Conservation (phyloP, 2,888 invertebrate genomes). For the Ennomos erosarius region DNA sequence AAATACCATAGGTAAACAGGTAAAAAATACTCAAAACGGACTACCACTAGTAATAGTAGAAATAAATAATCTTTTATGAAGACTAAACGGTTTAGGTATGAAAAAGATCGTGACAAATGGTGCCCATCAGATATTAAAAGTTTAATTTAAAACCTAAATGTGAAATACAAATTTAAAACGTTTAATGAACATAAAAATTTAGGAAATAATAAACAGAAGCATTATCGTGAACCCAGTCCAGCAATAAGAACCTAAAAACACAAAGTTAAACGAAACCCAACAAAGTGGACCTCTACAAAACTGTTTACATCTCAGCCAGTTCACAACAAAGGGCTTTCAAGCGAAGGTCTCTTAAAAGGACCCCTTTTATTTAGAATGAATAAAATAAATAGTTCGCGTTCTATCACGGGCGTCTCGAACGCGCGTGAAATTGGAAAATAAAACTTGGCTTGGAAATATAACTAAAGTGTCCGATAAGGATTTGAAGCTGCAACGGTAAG, state of each 20-base stretch:
- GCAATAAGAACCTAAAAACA: slow-evolving; percentile 26
- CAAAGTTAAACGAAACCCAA: slow-evolving; percentile 37
- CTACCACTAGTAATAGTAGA: too few species aligned
- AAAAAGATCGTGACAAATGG: too few species aligned
- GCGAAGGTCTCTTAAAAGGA: slow-evolving; percentile 44
- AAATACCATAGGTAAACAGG: too few species aligned
- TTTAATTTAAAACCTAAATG: too few species aligned
- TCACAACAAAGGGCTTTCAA: slow-evolving; percentile 52
- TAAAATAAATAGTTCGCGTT: slow-evolving; percentile 66
- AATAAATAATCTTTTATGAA: too few species aligned
- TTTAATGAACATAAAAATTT: too few species aligned
- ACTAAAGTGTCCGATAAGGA: slow-evolving; percentile 8
- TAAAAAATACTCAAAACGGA: too few species aligned
- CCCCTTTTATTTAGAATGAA: slow-evolving; percentile 57
- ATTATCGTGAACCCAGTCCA: slow-evolving; percentile 4
- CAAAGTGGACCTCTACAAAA: slow-evolving; percentile 31
- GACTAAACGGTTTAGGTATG: too few species aligned
- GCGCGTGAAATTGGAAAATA: slow-evolving; percentile 59
- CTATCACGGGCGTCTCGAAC: slow-evolving; percentile 48
- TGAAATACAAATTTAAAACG: too few species aligned
- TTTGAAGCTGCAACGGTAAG: slow-evolving; percentile 8
- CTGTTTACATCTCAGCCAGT: slow-evolving; percentile 45
- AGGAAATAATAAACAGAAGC: slow-evolving; percentile 2
- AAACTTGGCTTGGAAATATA: slow-evolving; percentile 39
- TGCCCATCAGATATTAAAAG: too few species aligned